A percentile compares a stretch with the other conserved stretches of the same genome.
phyloP scores from a whole-genome alignment of 2,113 vertebrate genomes.

The Glaucidium brasilianum region DNA sequence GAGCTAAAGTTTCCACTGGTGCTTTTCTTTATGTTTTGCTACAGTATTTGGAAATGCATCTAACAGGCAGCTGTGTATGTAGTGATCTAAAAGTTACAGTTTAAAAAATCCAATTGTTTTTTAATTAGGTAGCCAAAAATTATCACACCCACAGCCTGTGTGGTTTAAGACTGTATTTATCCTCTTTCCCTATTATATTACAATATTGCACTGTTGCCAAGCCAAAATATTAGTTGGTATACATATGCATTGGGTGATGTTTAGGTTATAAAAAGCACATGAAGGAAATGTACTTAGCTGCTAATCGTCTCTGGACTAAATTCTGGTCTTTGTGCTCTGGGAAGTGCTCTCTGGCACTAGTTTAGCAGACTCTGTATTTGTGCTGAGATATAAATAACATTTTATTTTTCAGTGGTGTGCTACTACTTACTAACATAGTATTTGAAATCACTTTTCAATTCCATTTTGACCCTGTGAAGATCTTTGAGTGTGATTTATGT shows the following conservation, averaged over 20 bases:
- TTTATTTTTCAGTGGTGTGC: constrained; percentile 41
- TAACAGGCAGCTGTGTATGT: not conserved
- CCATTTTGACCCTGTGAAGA: not conserved
- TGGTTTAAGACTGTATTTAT: not conserved
- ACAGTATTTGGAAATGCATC: not conserved
- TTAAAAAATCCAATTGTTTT: not conserved
- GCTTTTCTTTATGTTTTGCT: not conserved
- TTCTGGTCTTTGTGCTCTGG: not conserved
- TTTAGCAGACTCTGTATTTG: not conserved
- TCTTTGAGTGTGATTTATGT: constrained; percentile 5
- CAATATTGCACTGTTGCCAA: not conserved
- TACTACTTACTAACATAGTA: constrained; percentile 47
- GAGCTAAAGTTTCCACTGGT: not conserved
- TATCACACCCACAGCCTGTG: not conserved
- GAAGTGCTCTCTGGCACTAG: not conserved
- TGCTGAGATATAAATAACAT: constrained; percentile 31
- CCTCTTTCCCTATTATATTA: not conserved
- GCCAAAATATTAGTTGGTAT: not conserved
- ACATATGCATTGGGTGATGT: not conserved
- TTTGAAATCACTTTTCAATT: constrained; percentile 45
- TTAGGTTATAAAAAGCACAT: not conserved
- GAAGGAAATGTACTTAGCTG: not conserved
- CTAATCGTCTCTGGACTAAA: constrained; percentile 47
- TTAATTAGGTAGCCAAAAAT: not conserved
- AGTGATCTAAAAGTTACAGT: not conserved